Percentiles rank a stretch among this genome's conserved stretches.
phyloP scores from a whole-genome alignment of 2,797 vertebrate genomes.

The Somateria mollissima region DNA sequence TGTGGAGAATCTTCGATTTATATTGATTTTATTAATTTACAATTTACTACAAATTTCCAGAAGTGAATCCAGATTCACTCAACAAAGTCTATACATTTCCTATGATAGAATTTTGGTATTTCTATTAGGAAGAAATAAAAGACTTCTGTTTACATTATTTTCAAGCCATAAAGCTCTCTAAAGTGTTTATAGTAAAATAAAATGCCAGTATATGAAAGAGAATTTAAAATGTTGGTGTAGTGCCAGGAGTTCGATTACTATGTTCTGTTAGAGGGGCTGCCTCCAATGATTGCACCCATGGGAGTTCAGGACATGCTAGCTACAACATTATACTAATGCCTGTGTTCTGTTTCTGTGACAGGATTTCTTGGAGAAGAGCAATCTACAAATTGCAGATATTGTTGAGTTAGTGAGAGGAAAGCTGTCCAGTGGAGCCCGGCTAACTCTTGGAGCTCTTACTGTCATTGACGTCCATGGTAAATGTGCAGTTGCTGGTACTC shows the following conservation, averaged over 20 bases:
- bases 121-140: not conserved
- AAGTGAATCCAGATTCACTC: not conserved
- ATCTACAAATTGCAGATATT: slow-evolving; percentile 88
- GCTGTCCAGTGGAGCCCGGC: slow-evolving; percentile 87
- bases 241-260: not conserved
- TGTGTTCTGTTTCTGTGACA: slow-evolving; percentile 55
- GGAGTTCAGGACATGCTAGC: not conserved
- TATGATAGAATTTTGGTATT: not conserved
- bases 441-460: slow-evolving; percentile 90
- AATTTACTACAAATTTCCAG: not conserved
- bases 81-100: not conserved
- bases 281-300: not conserved
- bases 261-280: not conserved
- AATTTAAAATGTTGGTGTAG: not conserved
- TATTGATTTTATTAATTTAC: not conserved
- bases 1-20: not conserved
- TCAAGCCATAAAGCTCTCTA: not conserved
- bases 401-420: slow-evolving; percentile 92
- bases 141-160: not conserved
- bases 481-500: not conserved
- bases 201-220: not conserved
- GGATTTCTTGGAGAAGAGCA: slow-evolving; percentile 88
- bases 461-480: slow-evolving; percentile 95
- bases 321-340: not conserved
- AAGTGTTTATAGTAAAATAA: not conserved